Evolutionary conservation across 2,797 vertebrate genomes (phyloP), one percentile per base, ranked within the genome.

Genomic region (Alca torda): DNA sequence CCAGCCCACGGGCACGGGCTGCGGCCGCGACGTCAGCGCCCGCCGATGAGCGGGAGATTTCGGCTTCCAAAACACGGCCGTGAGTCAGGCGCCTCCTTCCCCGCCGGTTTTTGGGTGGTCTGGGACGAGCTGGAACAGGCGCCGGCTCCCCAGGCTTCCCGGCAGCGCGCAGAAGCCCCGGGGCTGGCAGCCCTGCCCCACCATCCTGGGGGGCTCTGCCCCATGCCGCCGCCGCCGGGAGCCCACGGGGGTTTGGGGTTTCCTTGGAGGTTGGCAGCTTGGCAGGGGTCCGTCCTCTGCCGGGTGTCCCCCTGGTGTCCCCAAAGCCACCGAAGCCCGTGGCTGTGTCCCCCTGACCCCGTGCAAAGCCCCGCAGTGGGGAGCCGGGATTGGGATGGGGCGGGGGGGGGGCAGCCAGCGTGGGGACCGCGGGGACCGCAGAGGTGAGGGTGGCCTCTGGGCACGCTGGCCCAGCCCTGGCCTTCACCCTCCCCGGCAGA

Each of bases 11-110:
- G 94, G 94, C 89, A 92, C 46, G 7, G 91, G 84, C 95, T 81
- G 87, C 7, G 15, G 91, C 77, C 4, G 46, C 65, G 65, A 92
- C 84, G 35, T 70, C 95, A 84, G 91, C 84, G 50, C 61, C 81
- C 19, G 33, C 48, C 2, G 84, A 72, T 83, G 95, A 94, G 95
- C 67, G 51, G 95, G 87, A 91, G 93, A 95, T 95, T 67, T 86
- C 54, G 1, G 89, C 88, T 92, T 45, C 94, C 89, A 61, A 84
- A 89, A 64, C 84, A 26, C 30, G 23, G 81, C 89, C 43, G 13
- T 90, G 95, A 96, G 87, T 90, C 95, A 90, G 95, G 89, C 92
- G 10, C 77, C 81, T 87, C 89, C 91, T 93, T 89, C 91, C 70
- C 46, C 77, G 16, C 50, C 13, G 33, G 74, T 37, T 77, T 94